Evolutionary conservation across 2,888 invertebrate genomes (phyloP), one percentile per base, ranked within the genome.

Genomic region (Pristionchus mayeri): DNA sequence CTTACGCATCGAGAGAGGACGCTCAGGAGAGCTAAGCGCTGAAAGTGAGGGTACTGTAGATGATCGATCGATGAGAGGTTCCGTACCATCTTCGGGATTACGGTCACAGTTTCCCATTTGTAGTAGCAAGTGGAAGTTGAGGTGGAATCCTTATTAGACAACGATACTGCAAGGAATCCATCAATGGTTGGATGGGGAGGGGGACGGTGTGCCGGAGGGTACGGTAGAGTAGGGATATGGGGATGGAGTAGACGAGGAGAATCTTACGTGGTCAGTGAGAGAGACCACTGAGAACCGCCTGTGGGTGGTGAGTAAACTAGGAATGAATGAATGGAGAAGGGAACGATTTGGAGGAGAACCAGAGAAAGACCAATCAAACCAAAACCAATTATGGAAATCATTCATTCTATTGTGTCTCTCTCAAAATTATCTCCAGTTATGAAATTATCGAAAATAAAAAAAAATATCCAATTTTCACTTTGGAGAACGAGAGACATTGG

Each of bases 11-110:
- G 85, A 85, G 18, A 57, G 57, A 21, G 67, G 79, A 52, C 78
- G 85, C 34, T 85, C 85, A n/a, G 85, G 85, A 13, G 85, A 85
- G 79, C 81, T 81, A n/a, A 81, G 40, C 27, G 81, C 81, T 81
- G 60, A 3, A 81, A 54, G 24, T 3, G 34, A 30, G 34, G 34
- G 4, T 63, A 63, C 63, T 30, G 67, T 37, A 67, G 21, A 18
- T 11, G 37, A 63, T 34, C 2, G 34, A 67, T 67, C 37, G 67
- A 27, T 2, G 30, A 30, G 57, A 37, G 34, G 37, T 37, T n/a
- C 67, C 67, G 48, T 76, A 79, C 79, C 79, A 54, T 79, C 79
- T 37, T 79, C 79, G 34, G 79, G 79, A 34, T 79, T 54, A 54
- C 79, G 79, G 24, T 79, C 79, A 52, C 52, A 54, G 24, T 79